Evolutionary conservation across 2,888 invertebrate genomes (phyloP).

Genomic region (Phoenoteleia sp.): DNA sequence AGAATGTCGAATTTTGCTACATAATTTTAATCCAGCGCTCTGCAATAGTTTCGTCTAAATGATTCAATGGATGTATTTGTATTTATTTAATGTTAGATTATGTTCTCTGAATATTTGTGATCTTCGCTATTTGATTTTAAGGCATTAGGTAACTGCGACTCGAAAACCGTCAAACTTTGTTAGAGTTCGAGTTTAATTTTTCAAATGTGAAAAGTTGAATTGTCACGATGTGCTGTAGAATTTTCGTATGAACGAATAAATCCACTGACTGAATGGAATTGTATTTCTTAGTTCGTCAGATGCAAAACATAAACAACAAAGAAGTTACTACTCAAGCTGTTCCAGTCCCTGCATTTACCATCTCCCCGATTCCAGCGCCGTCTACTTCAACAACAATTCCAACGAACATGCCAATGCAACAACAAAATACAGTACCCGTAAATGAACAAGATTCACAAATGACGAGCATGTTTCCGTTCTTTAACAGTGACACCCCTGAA

Average conservation of each 20-base stretch:
- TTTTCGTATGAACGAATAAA: conserved; percentile 32
- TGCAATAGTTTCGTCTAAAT: conserved; percentile 2
- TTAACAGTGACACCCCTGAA: conserved; percentile 37
- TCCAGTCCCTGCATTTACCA: conserved; percentile 26
- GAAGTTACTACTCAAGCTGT: conserved; percentile 27
- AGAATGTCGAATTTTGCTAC: not conserved
- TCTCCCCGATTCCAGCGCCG: conserved; percentile 29
- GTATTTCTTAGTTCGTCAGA: conserved; percentile 40
- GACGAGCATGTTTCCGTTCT: conserved; percentile 46
- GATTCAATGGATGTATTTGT: conserved; percentile 1
- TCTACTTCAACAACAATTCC: conserved; percentile 41
- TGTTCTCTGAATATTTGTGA: conserved; percentile 19
- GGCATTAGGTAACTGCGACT: conserved; percentile 8
- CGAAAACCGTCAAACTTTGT: conserved; percentile 21
- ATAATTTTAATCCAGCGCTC: not conserved
- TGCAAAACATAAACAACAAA: conserved; percentile 25
- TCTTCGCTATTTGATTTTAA: not conserved
- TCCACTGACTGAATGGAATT: conserved; percentile 11
- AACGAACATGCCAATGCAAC: conserved; percentile 7
- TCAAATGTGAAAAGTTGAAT: too few relatives aligned
- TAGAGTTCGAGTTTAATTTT: too few relatives aligned
- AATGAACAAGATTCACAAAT: conserved; percentile 47
- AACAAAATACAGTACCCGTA: conserved; percentile 11
- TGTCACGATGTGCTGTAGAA: conserved; percentile 51
- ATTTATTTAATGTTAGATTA: conserved; percentile 19